These are phyloP conservation scores for Cepaea hortensis DNA, from an alignment of 2,888 invertebrate species.

Conservation along the genomic window DNA sequence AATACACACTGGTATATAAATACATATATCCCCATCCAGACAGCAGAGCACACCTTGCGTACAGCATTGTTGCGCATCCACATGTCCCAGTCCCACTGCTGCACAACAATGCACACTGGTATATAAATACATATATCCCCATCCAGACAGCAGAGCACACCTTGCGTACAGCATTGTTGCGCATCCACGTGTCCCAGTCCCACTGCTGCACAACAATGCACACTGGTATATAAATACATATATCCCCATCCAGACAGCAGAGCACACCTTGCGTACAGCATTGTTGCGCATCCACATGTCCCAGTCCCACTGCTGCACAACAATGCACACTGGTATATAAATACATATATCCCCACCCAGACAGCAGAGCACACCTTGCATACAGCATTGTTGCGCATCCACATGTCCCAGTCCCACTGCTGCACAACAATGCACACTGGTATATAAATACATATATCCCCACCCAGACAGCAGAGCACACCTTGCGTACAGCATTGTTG, in stretches of 20 bases:
- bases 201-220: slow-evolving; percentile 76
- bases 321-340: not conserved
- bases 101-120: slow-evolving; percentile 51
- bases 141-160: slow-evolving; percentile 57
- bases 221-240: not conserved
- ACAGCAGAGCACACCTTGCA: slow-evolving; percentile 78
- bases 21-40: too few species aligned
- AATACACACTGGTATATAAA: not conserved
- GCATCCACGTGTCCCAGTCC: slow-evolving; percentile 83
- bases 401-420: slow-evolving; percentile 83
- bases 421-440: slow-evolving; percentile 60
- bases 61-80: slow-evolving; percentile 80
- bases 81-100: slow-evolving; percentile 83
- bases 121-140: too few species aligned
- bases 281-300: slow-evolving; percentile 82
- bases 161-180: slow-evolving; percentile 79
- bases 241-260: too few species aligned
- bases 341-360: too few species aligned
- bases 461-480: too few species aligned
- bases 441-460: too few species aligned
- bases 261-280: slow-evolving; percentile 79
- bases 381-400: slow-evolving; percentile 80
- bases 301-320: slow-evolving; percentile 80
- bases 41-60: slow-evolving; percentile 78
- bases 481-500: slow-evolving; percentile 78